Evolutionary conservation across 2,888 invertebrate genomes (phyloP).

Genomic region (Latheticus oryzae): DNA sequence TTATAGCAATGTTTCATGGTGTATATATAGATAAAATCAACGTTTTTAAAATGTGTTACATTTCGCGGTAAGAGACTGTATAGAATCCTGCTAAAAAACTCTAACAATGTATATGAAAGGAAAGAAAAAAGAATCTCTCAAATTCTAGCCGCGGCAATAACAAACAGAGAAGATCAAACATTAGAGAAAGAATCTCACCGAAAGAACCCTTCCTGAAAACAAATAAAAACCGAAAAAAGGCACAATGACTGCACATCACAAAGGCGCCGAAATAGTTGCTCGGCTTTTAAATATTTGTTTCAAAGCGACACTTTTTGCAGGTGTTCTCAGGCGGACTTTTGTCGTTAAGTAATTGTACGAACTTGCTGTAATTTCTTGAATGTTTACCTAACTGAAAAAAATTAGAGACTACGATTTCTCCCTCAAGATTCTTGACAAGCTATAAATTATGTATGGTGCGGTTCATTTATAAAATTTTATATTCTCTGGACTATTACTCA

Average conservation of each 20-base stretch:
- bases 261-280: constrained; percentile 36
- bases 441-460: constrained; percentile 57
- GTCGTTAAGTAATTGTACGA: constrained; percentile 1
- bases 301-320: constrained; percentile 29
- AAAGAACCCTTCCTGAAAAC: constrained; percentile 41
- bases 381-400: background rate
- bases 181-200: constrained; percentile 42
- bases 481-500: constrained; percentile 61
- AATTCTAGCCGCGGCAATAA: constrained; percentile 45
- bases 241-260: constrained; percentile 28
- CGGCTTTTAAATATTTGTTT: constrained; percentile 38
- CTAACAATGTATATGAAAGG: constrained; percentile 38
- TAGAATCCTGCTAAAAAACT: constrained; percentile 19
- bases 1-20: constrained; percentile 18
- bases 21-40: constrained; percentile 26
- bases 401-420: constrained; percentile 12
- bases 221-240: constrained; percentile 37
- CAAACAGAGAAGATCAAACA: constrained; percentile 46
- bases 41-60: background rate
- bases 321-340: constrained; percentile 3
- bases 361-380: background rate
- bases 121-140: constrained; percentile 41
- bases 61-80: constrained; percentile 13
- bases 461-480: constrained; percentile 58
- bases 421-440: constrained; percentile 41